These are phyloP conservation scores for Spinibarbus caldwelli DNA, from an alignment of 2,797 vertebrate genomes.

Conservation along the genomic window DNA sequence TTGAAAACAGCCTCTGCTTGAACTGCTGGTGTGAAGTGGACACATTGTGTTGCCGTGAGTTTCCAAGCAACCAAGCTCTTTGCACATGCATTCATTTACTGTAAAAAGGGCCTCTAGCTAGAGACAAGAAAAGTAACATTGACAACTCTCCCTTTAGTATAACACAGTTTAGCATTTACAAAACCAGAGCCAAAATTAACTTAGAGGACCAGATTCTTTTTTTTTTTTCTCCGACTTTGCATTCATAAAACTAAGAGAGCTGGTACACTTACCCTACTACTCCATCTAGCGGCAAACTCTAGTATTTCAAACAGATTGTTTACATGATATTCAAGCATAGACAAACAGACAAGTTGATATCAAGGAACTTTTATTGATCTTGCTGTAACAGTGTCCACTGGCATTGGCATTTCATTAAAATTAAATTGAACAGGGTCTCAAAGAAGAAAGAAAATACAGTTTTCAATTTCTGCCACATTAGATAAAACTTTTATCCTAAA, in stretches of 20 bases:
- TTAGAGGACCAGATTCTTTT: not conserved
- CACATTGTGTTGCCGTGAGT: constrained; percentile 57
- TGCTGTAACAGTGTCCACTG: constrained; percentile 87
- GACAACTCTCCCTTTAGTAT: not conserved
- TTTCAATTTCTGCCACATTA: constrained; percentile 67
- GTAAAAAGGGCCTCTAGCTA: constrained; percentile 37
- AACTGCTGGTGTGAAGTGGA: constrained; percentile 45
- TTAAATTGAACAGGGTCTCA: constrained; percentile 64
- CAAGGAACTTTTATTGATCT: constrained; percentile 91
- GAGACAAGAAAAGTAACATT: not conserved
- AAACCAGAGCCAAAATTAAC: not conserved
- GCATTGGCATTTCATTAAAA: constrained; percentile 77
- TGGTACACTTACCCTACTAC: too few relatives aligned
- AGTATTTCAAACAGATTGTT: not conserved
- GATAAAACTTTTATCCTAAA: constrained; percentile 72
- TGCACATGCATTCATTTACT: constrained; percentile 54
- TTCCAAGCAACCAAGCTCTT: constrained; percentile 60
- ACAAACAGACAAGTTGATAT: constrained; percentile 62
- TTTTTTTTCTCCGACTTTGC: not conserved
- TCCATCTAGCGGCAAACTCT: constrained; percentile 42
- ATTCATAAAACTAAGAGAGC: not conserved
- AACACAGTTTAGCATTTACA: not conserved
- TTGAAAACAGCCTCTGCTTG: constrained; percentile 54
- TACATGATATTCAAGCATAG: not conserved
- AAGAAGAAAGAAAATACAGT: constrained; percentile 69